Conservation (phyloP, 2,113 vertebrate species). For the Nyctibius bracteatus region DNA sequence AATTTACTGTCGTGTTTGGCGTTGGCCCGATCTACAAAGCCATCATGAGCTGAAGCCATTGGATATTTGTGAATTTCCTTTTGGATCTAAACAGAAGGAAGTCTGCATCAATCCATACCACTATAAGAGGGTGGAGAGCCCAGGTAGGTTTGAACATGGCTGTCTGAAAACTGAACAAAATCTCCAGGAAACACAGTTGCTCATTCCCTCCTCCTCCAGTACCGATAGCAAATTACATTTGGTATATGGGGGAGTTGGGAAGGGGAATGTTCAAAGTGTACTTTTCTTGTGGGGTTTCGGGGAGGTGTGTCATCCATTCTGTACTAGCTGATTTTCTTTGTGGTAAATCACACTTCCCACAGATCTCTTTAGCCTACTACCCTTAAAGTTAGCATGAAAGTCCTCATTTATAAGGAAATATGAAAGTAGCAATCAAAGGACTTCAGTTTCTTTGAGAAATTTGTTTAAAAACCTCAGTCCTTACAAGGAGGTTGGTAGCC, state of each 20-base stretch:
- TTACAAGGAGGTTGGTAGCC: not conserved
- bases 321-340: not conserved
- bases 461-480: not conserved
- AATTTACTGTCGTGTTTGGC: constrained; percentile 98
- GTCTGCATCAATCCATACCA: constrained; percentile 99
- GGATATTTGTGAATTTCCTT: constrained; percentile 98
- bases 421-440: not conserved
- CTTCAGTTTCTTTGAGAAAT: not conserved
- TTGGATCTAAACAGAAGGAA: constrained; percentile 99
- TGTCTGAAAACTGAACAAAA: not conserved
- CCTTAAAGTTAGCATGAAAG: not conserved
- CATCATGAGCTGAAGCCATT: constrained; percentile 97
- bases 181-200: not conserved
- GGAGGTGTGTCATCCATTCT: not conserved
- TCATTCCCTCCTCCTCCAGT: not conserved
- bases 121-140: constrained; percentile 98
- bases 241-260: not conserved
- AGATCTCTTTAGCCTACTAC: not conserved
- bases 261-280: not conserved
- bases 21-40: constrained; percentile 97
- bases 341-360: not conserved
- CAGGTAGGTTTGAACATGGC: constrained; percentile 75
- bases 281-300: not conserved
- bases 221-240: not conserved
- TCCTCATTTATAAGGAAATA: not conserved